These are phyloP conservation scores for Anodontia alba DNA, from an alignment of 2,888 invertebrate genomes.

Conservation along the genomic window DNA sequence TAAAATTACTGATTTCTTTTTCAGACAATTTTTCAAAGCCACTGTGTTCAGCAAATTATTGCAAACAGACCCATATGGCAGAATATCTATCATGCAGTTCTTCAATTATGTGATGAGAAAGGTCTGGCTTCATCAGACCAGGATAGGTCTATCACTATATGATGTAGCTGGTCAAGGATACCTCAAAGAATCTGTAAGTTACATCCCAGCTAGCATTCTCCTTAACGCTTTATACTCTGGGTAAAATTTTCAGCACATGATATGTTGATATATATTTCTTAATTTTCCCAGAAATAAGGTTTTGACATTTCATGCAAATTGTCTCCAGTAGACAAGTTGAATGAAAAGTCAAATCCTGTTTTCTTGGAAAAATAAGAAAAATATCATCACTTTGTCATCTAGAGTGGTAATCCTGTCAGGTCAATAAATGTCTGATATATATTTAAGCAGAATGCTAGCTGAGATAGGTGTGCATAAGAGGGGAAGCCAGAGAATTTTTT, in stretches of 20 bases:
- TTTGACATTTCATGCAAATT: too few species aligned
- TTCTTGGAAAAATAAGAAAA: too few species aligned
- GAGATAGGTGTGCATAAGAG: too few species aligned
- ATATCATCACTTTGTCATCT: too few species aligned
- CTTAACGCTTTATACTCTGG: too few species aligned
- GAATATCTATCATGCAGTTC: constrained; percentile 94
- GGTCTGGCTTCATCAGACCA: constrained; percentile 97
- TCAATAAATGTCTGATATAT: neutral
- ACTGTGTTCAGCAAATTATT: constrained; percentile 95
- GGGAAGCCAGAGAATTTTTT: too few species aligned
- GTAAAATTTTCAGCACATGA: too few species aligned
- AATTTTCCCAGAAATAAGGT: too few species aligned
- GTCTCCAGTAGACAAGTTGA: too few species aligned
- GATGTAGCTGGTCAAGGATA: constrained; percentile 97
- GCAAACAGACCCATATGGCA: constrained; percentile 93
- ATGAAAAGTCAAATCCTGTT: too few species aligned
- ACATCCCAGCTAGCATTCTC: neutral
- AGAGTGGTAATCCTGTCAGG: neutral
- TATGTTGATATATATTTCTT: too few species aligned
- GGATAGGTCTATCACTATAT: constrained; percentile 96
- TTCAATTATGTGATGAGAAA: constrained; percentile 97
- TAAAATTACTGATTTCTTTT: constrained; percentile 47
- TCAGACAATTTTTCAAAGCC: constrained; percentile 92
- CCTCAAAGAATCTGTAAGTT: constrained; percentile 91
- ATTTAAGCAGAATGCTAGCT: too few species aligned